Conservation (phyloP, 2,113 vertebrate species). For the Grantiella picta region DNA sequence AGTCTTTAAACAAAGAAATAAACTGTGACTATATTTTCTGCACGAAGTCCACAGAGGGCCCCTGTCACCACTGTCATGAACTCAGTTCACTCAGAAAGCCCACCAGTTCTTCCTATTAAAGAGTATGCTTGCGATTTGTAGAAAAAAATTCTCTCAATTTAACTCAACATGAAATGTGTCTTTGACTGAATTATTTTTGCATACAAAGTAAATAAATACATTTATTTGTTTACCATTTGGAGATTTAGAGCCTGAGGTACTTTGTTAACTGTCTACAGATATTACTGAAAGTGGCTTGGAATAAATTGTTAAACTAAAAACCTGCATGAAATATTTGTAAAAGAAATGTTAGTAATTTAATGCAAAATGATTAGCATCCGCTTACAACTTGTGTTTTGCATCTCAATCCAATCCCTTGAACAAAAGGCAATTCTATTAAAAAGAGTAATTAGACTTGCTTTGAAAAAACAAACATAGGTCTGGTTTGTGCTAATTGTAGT, state of each 20-base stretch:
- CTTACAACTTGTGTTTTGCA: not conserved
- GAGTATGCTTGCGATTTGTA: not conserved
- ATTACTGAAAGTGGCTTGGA: not conserved
- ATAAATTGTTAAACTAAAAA: conserved; percentile 22
- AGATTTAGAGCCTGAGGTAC: not conserved
- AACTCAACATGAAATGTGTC: not conserved
- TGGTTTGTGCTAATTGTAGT: not conserved
- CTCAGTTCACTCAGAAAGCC: not conserved
- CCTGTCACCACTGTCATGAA: not conserved
- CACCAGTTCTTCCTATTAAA: not conserved
- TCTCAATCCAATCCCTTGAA: not conserved
- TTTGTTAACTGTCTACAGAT: not conserved
- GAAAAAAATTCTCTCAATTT: not conserved
- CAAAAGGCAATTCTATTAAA: conserved; percentile 1
- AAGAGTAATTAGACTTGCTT: conserved; percentile 26
- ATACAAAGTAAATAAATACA: not conserved
- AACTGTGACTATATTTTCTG: not conserved
- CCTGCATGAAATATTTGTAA: not conserved
- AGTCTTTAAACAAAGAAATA: not conserved
- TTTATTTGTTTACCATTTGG: not conserved
- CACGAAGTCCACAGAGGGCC: not conserved
- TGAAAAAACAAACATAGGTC: not conserved
- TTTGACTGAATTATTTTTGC: not conserved
- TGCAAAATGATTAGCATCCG: not conserved
- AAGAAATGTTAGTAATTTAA: not conserved